These are phyloP conservation scores for Maniola jurtina DNA, from an alignment of 1,140 invertebrate species.

Conservation along the genomic window DNA sequence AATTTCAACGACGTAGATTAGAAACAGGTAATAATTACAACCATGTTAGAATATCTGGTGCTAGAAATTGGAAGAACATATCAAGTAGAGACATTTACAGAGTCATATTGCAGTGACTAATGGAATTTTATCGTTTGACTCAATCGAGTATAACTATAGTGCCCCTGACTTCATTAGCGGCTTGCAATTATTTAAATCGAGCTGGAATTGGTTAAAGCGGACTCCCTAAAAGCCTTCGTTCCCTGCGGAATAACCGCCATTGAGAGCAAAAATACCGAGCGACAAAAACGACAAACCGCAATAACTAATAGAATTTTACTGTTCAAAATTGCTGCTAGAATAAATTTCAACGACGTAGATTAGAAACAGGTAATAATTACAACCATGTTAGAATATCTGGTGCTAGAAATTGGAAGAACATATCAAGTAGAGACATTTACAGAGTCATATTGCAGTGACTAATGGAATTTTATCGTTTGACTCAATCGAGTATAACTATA, in stretches of 20 bases:
- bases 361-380: too few relatives aligned
- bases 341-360: too few relatives aligned
- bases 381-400: too few relatives aligned
- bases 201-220: not conserved
- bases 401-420: not conserved
- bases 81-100: too few relatives aligned
- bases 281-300: not conserved
- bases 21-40: too few relatives aligned
- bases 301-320: not conserved
- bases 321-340: not conserved
- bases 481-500: not conserved
- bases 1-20: too few relatives aligned
- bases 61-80: not conserved
- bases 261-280: not conserved
- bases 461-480: constrained; percentile 1
- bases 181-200: not conserved
- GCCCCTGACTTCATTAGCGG: not conserved
- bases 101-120: too few relatives aligned
- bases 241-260: not conserved
- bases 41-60: too few relatives aligned
- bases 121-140: constrained; percentile 1
- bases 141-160: not conserved
- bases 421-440: too few relatives aligned
- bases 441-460: too few relatives aligned
- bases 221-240: not conserved